These are phyloP conservation scores for Drosophila sechellia DNA, from an alignment of 1,140 invertebrate species.

Conservation along the genomic window DNA sequence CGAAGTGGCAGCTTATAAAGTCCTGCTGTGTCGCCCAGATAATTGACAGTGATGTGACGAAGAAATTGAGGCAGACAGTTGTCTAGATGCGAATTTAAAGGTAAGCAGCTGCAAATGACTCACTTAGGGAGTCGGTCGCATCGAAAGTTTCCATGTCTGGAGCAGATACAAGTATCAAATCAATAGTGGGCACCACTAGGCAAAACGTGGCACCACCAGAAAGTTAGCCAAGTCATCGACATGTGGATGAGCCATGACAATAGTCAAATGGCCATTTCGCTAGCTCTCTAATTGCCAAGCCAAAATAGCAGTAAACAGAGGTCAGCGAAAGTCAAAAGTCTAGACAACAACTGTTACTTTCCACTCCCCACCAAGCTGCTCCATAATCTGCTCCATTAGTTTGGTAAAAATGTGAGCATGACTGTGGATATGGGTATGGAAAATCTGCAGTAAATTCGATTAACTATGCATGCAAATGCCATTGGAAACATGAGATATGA, in stretches of 20 bases:
- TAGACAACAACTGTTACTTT: constrained; percentile 53
- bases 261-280: constrained; percentile 10
- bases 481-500: constrained; percentile 32
- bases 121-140: not conserved
- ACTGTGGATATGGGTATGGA: constrained; percentile 10
- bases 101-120: constrained; percentile 29
- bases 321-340: constrained; percentile 60
- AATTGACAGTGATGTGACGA: constrained; percentile 71
- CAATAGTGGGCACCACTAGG: constrained; percentile 1
- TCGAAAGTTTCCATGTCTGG: constrained; percentile 12
- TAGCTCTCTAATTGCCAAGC: constrained; percentile 26
- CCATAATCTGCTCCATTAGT: constrained; percentile 25
- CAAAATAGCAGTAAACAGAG: constrained; percentile 14
- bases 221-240: constrained; percentile 36
- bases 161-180: not conserved
- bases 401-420: constrained; percentile 17
- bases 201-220: constrained; percentile 15
- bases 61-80: constrained; percentile 64
- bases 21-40: constrained; percentile 71
- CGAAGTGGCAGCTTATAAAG: constrained; percentile 73
- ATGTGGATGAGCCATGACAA: constrained; percentile 39
- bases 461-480: constrained; percentile 34
- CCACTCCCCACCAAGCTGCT: constrained; percentile 20
- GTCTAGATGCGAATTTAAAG: constrained; percentile 46
- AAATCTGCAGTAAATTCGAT: constrained; percentile 34